A percentile compares a stretch with the other conserved stretches of the same genome.
phyloP scores from a whole-genome alignment of 1,140 invertebrate genomes.

The Penaeus vannamei region DNA sequence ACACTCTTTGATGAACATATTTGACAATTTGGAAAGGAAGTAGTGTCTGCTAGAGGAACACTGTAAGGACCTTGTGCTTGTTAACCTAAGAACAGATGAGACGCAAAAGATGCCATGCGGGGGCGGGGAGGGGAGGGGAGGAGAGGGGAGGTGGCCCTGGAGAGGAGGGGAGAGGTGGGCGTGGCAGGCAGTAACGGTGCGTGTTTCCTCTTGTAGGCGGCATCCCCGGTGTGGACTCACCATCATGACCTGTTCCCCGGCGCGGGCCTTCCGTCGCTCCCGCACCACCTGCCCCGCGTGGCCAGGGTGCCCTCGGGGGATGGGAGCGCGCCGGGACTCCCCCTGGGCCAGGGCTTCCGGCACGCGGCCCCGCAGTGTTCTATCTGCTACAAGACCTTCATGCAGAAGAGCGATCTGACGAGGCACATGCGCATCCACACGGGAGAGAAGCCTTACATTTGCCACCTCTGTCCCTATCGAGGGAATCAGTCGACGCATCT shows the following conservation, averaged over 20 bases:
- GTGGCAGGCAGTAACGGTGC: slow-evolving; percentile 63
- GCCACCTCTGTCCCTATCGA: slow-evolving; percentile 56
- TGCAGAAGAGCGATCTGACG: slow-evolving; percentile 58
- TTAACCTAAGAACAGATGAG: too few relatives aligned
- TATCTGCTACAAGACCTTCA: slow-evolving; percentile 64
- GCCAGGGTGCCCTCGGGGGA: slow-evolving; percentile 31
- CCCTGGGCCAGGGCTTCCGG: slow-evolving; percentile 27
- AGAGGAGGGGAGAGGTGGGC: slow-evolving; percentile 10
- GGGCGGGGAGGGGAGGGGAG: not conserved
- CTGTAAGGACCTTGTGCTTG: not conserved
- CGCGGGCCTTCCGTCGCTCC: slow-evolving; percentile 38
- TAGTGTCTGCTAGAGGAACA: not conserved
- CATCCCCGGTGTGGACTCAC: slow-evolving; percentile 58
- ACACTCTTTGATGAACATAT: too few relatives aligned
- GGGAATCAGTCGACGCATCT: slow-evolving; percentile 60
- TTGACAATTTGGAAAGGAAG: not conserved
- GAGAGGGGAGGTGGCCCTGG: not conserved
- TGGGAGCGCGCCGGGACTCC: slow-evolving; percentile 20
- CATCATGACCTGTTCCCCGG: slow-evolving; percentile 52
- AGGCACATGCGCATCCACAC: slow-evolving; percentile 61
- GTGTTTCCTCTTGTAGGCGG: slow-evolving; percentile 60
- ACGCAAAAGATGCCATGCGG: too few relatives aligned
- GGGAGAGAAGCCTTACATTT: slow-evolving; percentile 57
- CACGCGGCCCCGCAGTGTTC: slow-evolving; percentile 49
- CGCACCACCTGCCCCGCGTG: slow-evolving; percentile 27